Conservation (phyloP, 2,888 invertebrate species). For the Rutpela maculata region DNA sequence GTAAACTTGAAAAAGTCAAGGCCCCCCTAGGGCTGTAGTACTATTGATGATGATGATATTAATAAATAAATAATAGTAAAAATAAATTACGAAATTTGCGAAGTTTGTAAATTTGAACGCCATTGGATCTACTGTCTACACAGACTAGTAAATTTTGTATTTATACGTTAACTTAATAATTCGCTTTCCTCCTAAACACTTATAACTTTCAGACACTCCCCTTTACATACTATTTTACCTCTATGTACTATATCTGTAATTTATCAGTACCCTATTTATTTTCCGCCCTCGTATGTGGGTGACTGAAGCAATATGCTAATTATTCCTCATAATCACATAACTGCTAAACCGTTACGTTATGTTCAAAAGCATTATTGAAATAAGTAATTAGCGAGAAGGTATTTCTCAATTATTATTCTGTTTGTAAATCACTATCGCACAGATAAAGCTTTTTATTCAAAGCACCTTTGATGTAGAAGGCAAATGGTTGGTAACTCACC, state of each 20-base stretch:
- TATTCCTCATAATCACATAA: not conserved
- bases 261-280: slow-evolving; percentile 19
- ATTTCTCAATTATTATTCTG: slow-evolving; percentile 10
- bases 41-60: too few species aligned
- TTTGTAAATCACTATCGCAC: slow-evolving; percentile 7
- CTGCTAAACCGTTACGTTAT: not conserved
- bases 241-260: not conserved
- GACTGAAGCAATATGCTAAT: not conserved
- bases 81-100: too few species aligned
- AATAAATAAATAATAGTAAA: too few species aligned
- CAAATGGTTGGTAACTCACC: slow-evolving; percentile 8
- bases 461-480: slow-evolving; percentile 3
- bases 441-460: not conserved
- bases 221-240: not conserved
- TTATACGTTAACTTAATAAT: not conserved
- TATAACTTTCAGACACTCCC: not conserved
- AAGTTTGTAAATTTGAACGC: too few species aligned
- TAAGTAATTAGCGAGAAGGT: slow-evolving; percentile 8
- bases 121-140: too few species aligned
- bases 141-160: not conserved
- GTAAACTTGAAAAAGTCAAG: too few species aligned
- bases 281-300: not conserved
- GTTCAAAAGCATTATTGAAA: not conserved
- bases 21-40: too few species aligned
- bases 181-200: not conserved